Evolutionary conservation across 2,797 vertebrate genomes (phyloP).

Genomic region (Clamator glandarius): DNA sequence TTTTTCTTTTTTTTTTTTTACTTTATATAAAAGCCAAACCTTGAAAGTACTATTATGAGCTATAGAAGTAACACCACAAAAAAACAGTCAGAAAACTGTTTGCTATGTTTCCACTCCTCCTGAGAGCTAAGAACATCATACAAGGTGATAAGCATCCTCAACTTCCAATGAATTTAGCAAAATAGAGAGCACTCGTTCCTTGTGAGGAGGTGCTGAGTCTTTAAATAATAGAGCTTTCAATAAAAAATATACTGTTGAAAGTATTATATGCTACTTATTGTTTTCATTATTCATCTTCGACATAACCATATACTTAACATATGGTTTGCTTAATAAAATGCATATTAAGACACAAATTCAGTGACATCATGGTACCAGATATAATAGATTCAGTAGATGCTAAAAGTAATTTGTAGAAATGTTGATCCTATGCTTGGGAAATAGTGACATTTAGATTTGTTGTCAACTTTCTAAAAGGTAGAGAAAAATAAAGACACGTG

Average conservation of each 20-base stretch:
- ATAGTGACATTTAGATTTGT: not conserved
- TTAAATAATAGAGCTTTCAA: not conserved
- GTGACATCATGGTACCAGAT: not conserved
- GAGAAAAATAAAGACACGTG: not conserved
- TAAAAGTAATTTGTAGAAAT: not conserved
- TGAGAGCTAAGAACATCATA: not conserved
- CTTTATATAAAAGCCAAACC: not conserved
- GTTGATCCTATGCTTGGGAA: not conserved
- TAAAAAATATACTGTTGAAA: not conserved
- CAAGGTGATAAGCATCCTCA: not conserved
- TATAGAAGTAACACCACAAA: not conserved
- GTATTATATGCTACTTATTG: not conserved
- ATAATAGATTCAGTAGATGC: not conserved
- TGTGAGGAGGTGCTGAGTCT: not conserved
- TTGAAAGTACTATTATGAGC: not conserved
- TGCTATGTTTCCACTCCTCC: not conserved
- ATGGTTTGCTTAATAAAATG: not conserved
- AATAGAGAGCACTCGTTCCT: not conserved
- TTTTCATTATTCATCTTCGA: not conserved
- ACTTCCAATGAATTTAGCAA: not conserved
- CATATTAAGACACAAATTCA: too few relatives aligned
- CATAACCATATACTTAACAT: not conserved
- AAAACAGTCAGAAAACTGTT: not conserved
- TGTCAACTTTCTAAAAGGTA: not conserved
- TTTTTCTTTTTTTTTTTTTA: rapidly evolving